Evolutionary conservation across 2,888 invertebrate genomes (phyloP).

Genomic region (Chrysolina oricalcia): DNA sequence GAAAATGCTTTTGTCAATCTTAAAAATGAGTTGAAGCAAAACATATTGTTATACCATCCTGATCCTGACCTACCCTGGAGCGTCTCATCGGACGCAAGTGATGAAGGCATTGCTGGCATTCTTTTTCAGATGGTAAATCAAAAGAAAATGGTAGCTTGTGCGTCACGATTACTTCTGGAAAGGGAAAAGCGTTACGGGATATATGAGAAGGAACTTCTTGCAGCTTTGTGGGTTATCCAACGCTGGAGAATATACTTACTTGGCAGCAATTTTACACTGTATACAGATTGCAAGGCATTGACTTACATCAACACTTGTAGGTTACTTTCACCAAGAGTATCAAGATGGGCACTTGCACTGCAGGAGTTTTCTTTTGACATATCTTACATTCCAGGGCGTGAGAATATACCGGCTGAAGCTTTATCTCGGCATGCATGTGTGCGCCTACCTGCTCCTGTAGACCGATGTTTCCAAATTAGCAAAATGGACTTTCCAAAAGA

Average conservation of each 20-base stretch:
- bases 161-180: too few relatives aligned
- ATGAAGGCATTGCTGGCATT: too few relatives aligned
- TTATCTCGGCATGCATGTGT: neutral
- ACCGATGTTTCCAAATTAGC: slow-evolving; percentile 14
- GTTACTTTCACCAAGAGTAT: neutral
- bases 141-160: too few relatives aligned
- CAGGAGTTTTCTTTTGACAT: slow-evolving; percentile 14
- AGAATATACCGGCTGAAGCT: neutral
- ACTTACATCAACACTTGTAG: slow-evolving; percentile 3
- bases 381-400: neutral
- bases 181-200: too few relatives aligned
- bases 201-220: too few relatives aligned
- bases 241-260: slow-evolving; percentile 6
- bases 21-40: too few relatives aligned
- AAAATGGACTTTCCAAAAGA: neutral
- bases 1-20: too few relatives aligned
- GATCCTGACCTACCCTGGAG: too few relatives aligned
- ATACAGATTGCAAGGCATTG: slow-evolving; percentile 3
- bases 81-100: too few relatives aligned
- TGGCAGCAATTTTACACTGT: neutral
- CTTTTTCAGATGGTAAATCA: too few relatives aligned
- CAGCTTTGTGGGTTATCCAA: neutral
- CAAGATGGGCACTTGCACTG: slow-evolving; percentile 20
- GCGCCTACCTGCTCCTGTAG: neutral
- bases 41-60: too few relatives aligned